Evolutionary conservation across 2,888 invertebrate species (phyloP), one percentile per base, ranked within the genome.

Genomic region (Lottia gigantea): DNA sequence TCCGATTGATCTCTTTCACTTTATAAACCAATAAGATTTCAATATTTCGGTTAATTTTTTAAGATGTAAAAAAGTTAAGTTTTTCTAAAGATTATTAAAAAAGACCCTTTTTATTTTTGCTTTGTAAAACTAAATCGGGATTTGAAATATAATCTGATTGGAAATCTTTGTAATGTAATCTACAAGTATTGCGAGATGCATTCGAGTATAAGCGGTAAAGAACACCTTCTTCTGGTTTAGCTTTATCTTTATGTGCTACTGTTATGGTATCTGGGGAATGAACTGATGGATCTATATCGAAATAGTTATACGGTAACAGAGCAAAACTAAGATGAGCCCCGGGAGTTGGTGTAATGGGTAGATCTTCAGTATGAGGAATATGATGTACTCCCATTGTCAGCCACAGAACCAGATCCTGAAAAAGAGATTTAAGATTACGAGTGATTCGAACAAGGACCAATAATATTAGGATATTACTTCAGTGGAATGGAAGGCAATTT

Each of bases 301-400:
- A 55, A 15, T 55, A 55, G 14, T 55, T 55, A 55, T 55, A 55
- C 19, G 55, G 55, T 23, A 55, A 8, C 4, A 55, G 1, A 55
- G 55, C 55, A 19, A 55, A 55, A 14, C 55, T 55, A 12, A 55
- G 55, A 55, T 55, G 55, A 11, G 55, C 55, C 11, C 55, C 55
- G 23, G 55, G 55, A 12, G 55, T 23, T 23, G 55, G 55, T 55
- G 55, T 55, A 19, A 55, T 55, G 12, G 46, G 46, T 69, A 71
- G 14, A 19, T 61, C 14, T 69, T 63, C 71, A 68, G 75, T 55
- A 19, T 55, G 55, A 12, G 55, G 55, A 55, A 55, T 55, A 16
- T 55, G 55, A 23, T 55, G 55, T 6, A 55, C 55, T 47, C 62
- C 68, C 68, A 68, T 64, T 15, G 46, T 62, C 61, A 15, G 25